Evolutionary conservation across 2,113 vertebrate genomes (phyloP).

Genomic region (Scartelaos histophorus): DNA sequence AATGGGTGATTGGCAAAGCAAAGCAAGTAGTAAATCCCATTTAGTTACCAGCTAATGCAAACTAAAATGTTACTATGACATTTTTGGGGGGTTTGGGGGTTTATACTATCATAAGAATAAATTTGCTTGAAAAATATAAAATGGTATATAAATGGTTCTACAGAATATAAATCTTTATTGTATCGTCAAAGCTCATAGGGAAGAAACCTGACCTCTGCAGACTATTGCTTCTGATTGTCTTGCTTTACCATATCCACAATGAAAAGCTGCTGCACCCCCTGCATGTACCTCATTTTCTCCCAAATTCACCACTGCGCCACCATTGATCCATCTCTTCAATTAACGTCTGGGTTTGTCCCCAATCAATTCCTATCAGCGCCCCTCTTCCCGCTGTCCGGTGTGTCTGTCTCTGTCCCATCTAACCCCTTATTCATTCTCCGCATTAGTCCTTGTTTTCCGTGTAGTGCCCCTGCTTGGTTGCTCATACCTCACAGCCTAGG

Average conservation of each 20-base stretch:
- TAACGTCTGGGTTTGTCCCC: constrained; percentile 59
- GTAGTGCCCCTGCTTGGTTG: constrained; percentile 43
- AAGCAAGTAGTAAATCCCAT: no score
- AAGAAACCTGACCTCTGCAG: constrained; percentile 10
- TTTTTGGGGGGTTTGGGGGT: no score
- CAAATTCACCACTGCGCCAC: constrained; percentile 55
- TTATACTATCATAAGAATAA: no score
- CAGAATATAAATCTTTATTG: no score
- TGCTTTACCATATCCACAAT: constrained; percentile 29
- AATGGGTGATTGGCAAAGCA: no score
- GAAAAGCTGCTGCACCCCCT: constrained; percentile 13
- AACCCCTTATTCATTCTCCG: constrained; percentile 58
- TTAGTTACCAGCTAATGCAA: no score
- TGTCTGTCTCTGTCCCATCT: constrained; percentile 36
- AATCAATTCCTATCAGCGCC: constrained; percentile 67
- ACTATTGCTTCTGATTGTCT: constrained; percentile 38
- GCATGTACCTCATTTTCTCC: constrained; percentile 29
- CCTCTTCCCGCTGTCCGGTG: constrained; percentile 32
- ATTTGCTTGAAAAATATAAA: no score
- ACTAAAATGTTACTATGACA: no score
- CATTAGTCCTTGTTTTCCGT: constrained; percentile 43
- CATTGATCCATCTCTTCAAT: constrained; percentile 70
- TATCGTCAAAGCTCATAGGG: no score
- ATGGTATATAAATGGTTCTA: no score
- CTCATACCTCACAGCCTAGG: constrained; percentile 81